These are phyloP conservation scores for Rynchops niger DNA, from an alignment of 2,113 vertebrate genomes.

Conservation along the genomic window DNA sequence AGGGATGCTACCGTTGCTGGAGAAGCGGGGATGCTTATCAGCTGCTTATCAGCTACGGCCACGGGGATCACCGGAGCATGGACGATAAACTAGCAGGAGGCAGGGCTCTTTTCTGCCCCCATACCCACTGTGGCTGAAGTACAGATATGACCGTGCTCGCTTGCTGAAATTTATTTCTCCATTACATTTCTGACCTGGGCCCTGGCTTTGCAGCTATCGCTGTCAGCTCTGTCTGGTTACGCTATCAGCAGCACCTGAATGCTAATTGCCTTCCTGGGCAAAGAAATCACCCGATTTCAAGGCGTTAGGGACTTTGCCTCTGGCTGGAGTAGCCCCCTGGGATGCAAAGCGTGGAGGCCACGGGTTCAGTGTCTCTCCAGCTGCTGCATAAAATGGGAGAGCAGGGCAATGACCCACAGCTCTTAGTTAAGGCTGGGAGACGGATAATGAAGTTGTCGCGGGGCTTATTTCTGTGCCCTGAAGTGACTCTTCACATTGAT, in stretches of 20 bases:
- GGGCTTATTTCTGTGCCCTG: neutral
- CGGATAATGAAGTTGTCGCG: neutral
- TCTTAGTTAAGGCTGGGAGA: neutral
- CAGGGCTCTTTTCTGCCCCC: neutral
- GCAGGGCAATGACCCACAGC: neutral
- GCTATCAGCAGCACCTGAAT: conserved; percentile 49
- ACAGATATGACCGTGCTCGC: conserved; percentile 8
- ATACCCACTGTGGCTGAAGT: neutral
- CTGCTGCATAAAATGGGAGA: neutral
- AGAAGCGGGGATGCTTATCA: neutral
- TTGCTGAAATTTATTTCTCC: conserved; percentile 70
- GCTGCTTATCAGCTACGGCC: conserved; percentile 55
- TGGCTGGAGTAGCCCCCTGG: neutral
- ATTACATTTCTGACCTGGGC: conserved; percentile 41
- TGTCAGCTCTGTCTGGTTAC: conserved; percentile 47
- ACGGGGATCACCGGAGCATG: conserved; percentile 65
- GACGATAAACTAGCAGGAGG: conserved; percentile 63
- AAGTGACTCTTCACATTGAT: neutral
- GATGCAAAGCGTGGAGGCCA: fast-evolving
- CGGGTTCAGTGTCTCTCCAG: neutral
- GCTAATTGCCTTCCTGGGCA: conserved; percentile 46
- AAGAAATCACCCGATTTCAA: neutral
- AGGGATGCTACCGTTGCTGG: neutral
- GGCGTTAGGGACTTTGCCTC: neutral
- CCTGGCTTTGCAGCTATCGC: conserved; percentile 15